These are phyloP conservation scores for Aphis gossypii DNA, from an alignment of 1,140 invertebrate genomes.

Conservation along the genomic window DNA sequence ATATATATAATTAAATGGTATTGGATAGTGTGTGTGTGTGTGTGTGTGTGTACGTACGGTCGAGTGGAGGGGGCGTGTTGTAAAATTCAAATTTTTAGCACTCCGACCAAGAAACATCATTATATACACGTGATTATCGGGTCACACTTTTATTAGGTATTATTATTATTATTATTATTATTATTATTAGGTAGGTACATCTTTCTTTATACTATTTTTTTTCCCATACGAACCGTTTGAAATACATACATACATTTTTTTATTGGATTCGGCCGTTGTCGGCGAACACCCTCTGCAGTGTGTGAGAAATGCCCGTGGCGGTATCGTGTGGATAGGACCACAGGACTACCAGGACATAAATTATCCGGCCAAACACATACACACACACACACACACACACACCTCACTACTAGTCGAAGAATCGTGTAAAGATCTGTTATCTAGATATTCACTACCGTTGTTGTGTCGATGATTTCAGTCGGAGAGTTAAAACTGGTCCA, in stretches of 20 bases:
- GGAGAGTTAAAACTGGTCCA: constrained; percentile 17
- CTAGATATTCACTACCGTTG: constrained; percentile 28
- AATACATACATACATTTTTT: background rate
- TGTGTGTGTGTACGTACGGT: background rate
- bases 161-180: constrained; percentile 18
- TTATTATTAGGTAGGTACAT: constrained; percentile 21
- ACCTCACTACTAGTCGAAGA: too few species aligned
- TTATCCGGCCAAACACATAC: background rate
- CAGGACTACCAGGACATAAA: constrained; percentile 5
- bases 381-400: background rate
- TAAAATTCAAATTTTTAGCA: constrained; percentile 27
- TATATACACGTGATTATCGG: constrained; percentile 21
- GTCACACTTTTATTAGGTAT: constrained; percentile 25
- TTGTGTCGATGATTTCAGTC: constrained; percentile 11
- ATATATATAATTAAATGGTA: constrained; percentile 6
- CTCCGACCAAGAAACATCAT: background rate
- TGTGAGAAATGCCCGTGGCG: constrained; percentile 40
- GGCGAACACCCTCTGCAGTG: constrained; percentile 24
- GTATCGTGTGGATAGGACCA: constrained; percentile 22
- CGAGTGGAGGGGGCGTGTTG: background rate
- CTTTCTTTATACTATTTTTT: constrained; percentile 16
- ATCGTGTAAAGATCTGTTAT: constrained; percentile 41
- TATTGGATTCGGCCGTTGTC: constrained; percentile 13
- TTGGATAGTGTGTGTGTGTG: background rate
- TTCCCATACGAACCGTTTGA: background rate